A percentile compares a stretch with the other conserved stretches of the same genome.
These are phyloP conservation scores for Cosmopolites sordidus DNA, from an alignment of 2,888 invertebrate species.

Conservation along the genomic window DNA sequence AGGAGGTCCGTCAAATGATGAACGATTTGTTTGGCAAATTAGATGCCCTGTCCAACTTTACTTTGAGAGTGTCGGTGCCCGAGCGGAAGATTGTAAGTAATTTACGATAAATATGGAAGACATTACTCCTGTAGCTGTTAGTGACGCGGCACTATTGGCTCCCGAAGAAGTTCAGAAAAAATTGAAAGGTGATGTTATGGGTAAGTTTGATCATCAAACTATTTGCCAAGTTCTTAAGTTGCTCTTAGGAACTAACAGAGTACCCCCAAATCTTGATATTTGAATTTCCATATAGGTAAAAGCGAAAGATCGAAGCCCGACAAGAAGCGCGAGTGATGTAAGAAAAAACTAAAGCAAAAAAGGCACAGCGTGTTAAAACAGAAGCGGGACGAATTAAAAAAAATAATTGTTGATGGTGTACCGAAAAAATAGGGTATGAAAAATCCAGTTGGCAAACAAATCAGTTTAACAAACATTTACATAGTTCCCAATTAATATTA, in stretches of 20 bases:
- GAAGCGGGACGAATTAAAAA: constrained; percentile 49
- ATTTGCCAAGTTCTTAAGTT: too few species aligned
- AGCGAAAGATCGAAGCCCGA: constrained; percentile 82
- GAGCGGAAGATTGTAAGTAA: constrained; percentile 90
- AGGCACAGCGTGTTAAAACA: constrained; percentile 53
- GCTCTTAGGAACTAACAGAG: too few species aligned
- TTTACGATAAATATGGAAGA: constrained; percentile 92
- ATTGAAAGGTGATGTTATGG: constrained; percentile 53
- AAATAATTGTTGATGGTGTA: constrained; percentile 40
- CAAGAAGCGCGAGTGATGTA: constrained; percentile 80
- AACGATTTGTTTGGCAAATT: constrained; percentile 74
- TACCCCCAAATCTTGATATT: too few species aligned
- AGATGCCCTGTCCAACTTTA: constrained; percentile 90
- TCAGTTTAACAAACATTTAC: too few species aligned
- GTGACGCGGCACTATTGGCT: constrained; percentile 79
- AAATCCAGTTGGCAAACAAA: too few species aligned
- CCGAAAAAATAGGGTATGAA: constrained; percentile 5
- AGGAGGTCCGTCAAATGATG: constrained; percentile 73
- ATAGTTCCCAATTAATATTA: too few species aligned
- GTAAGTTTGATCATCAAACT: constrained; percentile 32
- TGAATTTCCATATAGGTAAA: constrained; percentile 51
- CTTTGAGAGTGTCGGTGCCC: constrained; percentile 79
- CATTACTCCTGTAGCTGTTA: constrained; percentile 85
- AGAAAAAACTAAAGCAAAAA: constrained; percentile 76
- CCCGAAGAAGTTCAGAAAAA: constrained; percentile 82